Evolutionary conservation across 2,797 vertebrate species (phyloP).

Genomic region (Phoxinus dragarum): DNA sequence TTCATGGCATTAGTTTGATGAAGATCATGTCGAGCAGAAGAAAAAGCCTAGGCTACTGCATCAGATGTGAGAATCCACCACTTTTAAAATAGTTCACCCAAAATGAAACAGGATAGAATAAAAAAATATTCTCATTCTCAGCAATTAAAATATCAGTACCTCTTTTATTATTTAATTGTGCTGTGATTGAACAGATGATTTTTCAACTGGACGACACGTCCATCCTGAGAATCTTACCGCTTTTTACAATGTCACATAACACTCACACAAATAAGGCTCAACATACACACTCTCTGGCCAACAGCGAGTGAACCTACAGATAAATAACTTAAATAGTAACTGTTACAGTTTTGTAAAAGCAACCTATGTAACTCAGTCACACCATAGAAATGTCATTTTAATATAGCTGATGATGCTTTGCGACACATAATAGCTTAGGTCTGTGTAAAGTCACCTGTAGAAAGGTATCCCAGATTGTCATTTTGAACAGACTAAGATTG

Average conservation of each 20-base stretch:
- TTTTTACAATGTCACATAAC: conserved; percentile 4
- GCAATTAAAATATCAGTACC: conserved; percentile 9
- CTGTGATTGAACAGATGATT: conserved; percentile 12
- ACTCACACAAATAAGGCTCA: conserved; percentile 27
- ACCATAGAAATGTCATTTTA: conserved; percentile 5
- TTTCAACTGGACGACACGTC: conserved; percentile 15
- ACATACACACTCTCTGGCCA: conserved; percentile 27
- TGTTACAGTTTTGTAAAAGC: background rate
- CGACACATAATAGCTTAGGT: conserved; percentile 31
- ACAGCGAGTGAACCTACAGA: conserved; percentile 11
- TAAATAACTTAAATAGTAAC: conserved; percentile 16
- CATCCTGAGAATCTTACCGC: conserved; percentile 44
- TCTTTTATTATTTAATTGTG: conserved; percentile 29
- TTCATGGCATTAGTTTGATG: background rate
- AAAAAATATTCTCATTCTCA: background rate
- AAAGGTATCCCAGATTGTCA: conserved; percentile 68
- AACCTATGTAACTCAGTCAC: background rate
- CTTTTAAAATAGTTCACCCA: background rate
- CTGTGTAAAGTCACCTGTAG: conserved; percentile 25
- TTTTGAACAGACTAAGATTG: conserved; percentile 20
- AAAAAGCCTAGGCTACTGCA: background rate
- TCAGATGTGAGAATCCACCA: conserved; percentile 51
- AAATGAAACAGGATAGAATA: background rate
- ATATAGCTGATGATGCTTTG: conserved; percentile 19
- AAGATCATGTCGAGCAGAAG: background rate